Percentiles rank a stretch among this genome's conserved stretches.
Conservation (phyloP, 1,140 invertebrate genomes). For the Drosophila erecta region DNA sequence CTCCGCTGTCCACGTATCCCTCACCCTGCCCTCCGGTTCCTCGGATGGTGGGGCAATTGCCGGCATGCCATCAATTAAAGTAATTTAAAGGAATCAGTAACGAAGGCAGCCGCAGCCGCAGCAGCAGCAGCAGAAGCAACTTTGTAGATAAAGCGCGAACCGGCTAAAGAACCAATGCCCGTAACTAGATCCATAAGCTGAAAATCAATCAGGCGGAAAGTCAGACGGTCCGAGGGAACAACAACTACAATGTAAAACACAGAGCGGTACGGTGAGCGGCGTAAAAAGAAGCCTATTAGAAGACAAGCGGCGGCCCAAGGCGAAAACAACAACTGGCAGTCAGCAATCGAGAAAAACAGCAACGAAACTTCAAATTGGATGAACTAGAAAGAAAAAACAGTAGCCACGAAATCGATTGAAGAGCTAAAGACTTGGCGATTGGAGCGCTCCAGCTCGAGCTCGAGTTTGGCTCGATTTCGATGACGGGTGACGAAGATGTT, state of each 20-base stretch:
- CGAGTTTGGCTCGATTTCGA: slow-evolving; percentile 44
- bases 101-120: slow-evolving; percentile 25
- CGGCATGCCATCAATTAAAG: slow-evolving; percentile 76
- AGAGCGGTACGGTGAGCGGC: slow-evolving; percentile 4
- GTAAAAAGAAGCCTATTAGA: slow-evolving; percentile 54
- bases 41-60: slow-evolving; percentile 32
- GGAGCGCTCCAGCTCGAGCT: slow-evolving; percentile 26
- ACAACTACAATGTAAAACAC: not conserved
- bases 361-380: slow-evolving; percentile 65
- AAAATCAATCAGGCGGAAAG: slow-evolving; percentile 78
- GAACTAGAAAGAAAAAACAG: slow-evolving; percentile 65
- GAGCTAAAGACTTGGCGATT: slow-evolving; percentile 65
- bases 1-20: slow-evolving; percentile 7
- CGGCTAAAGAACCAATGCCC: slow-evolving; percentile 46
- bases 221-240: slow-evolving; percentile 36
- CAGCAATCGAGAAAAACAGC: slow-evolving; percentile 14
- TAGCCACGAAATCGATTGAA: slow-evolving; percentile 79
- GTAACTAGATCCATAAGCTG: slow-evolving; percentile 77
- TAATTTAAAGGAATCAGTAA: slow-evolving; percentile 77
- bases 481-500: slow-evolving; percentile 48
- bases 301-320: slow-evolving; percentile 45
- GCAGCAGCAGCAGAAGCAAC: slow-evolving; percentile 22
- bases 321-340: slow-evolving; percentile 19
- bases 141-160: slow-evolving; percentile 51
- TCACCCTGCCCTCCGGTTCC: slow-evolving; percentile 1